These are phyloP conservation scores for Selenia dentaria DNA, from an alignment of 2,888 invertebrate genomes.

Conservation along the genomic window DNA sequence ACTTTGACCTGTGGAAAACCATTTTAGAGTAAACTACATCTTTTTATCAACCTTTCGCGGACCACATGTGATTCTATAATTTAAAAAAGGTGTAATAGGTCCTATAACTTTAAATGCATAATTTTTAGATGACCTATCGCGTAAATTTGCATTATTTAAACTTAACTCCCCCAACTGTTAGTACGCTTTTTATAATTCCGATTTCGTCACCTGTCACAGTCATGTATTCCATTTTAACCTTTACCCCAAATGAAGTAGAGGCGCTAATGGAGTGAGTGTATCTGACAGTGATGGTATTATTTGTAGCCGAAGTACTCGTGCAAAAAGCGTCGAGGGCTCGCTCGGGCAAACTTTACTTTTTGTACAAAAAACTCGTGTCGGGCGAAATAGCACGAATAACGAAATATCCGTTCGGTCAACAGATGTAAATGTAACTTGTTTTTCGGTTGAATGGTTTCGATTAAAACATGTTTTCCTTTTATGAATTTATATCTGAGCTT, in stretches of 20 bases:
- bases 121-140: too few relatives aligned
- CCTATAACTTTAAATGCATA: too few relatives aligned
- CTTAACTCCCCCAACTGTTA: too few relatives aligned
- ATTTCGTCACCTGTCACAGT: conserved; percentile 21
- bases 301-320: conserved; percentile 38
- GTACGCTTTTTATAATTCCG: too few relatives aligned
- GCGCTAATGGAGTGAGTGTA: conserved; percentile 14
- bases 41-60: too few relatives aligned
- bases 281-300: conserved; percentile 36
- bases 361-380: conserved; percentile 40
- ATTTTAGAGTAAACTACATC: too few relatives aligned
- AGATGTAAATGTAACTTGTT: conserved; percentile 28
- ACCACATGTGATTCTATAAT: too few relatives aligned
- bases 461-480: conserved; percentile 6
- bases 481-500: background rate
- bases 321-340: conserved; percentile 44
- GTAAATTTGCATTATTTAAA: too few relatives aligned
- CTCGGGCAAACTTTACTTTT: conserved; percentile 50
- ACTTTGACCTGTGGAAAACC: too few relatives aligned
- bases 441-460: conserved; percentile 18
- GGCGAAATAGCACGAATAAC: conserved; percentile 48
- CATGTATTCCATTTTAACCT: conserved; percentile 23
- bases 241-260: conserved; percentile 11
- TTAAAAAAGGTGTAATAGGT: too few relatives aligned
- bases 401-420: conserved; percentile 36